Base-by-base conservation (phyloP, 1,140 invertebrate genomes). In the Subanguina moxae region DNA sequence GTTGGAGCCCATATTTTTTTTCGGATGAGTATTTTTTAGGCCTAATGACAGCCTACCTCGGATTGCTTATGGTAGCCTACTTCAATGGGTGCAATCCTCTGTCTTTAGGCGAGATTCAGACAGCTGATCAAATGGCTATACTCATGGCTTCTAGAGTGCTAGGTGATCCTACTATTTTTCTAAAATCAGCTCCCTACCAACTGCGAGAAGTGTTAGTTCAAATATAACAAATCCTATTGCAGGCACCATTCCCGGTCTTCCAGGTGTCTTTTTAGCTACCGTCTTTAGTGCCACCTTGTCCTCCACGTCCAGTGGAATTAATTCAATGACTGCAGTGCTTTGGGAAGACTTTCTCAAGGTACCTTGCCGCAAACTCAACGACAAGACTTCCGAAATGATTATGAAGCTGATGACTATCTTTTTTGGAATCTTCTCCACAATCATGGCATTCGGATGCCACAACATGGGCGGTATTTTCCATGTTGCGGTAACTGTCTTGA, bases 31-130 rank as follows among this genome's bases (percentile, higher is more conserved):
- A 68, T 28, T 70, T 70, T 46, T 62, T 56, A 76, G 65, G 23
- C 19, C 27, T 68, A 25, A 69, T 69, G 69, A 71, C 59, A 17
- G 27, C 25, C 9, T 74, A 72, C 42, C 43, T 80, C 17, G 76
- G 76, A 1, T 42, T 80, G 27, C 38, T 78, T 17, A 69, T 76
- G 32, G 73, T 75, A 28, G 76, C 78, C 23, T 80, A 76, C 61
- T 78, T 80, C 61, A 57, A 80, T n/a, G 67, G 75, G 13, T 78
- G 76, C 43, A 66, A 78, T 52, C 76, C 76, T 21, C 32, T 78
- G 3, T 75, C 73, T 28, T 46, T 68, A 23, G 74, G 69, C 7
- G 67, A 78, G 19, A 72, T 80, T 11, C 48, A 59, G 17, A 78
- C 72, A 7, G 48, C 77, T n/a, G 76, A 78, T 57, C 76, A 78